A percentile compares a stretch with the other conserved stretches of the same genome.
Evolutionary conservation across 2,113 vertebrate species (phyloP).

Genomic region (Acanthisitta chloris): DNA sequence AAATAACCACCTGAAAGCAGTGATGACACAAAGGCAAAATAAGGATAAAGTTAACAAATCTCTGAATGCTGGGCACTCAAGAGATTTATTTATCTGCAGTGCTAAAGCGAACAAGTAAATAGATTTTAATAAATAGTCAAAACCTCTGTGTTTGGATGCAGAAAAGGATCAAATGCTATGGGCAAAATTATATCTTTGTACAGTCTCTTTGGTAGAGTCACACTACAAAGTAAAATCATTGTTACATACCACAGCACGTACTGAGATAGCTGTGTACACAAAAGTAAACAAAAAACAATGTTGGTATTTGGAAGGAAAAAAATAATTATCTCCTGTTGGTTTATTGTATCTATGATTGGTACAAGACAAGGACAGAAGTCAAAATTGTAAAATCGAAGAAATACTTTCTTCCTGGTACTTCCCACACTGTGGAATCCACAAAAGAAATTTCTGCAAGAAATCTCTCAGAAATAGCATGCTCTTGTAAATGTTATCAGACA

Average conservation of each 20-base stretch:
- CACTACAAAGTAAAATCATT: not conserved
- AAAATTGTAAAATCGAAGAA: not conserved
- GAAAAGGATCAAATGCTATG: not conserved
- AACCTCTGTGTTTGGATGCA: not conserved
- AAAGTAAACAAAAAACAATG: not conserved
- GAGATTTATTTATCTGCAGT: not conserved
- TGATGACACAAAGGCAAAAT: not conserved
- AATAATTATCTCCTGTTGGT: not conserved
- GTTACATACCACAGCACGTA: not conserved
- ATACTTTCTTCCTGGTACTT: not conserved
- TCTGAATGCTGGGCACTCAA: not conserved
- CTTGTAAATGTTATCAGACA: not conserved
- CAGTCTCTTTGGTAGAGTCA: not conserved
- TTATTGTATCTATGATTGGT: not conserved
- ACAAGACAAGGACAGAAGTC: not conserved
- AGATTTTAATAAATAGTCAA: not conserved
- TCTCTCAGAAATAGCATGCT: not conserved
- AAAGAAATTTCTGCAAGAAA: not conserved
- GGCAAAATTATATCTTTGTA: not conserved
- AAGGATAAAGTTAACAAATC: not conserved
- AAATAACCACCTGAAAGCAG: not conserved
- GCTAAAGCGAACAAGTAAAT: not conserved
- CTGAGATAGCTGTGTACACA: not conserved
- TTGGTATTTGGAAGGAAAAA: not conserved
- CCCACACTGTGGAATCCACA: not conserved